Evolutionary conservation across 92 coral and sea anemone species (phyloP).

Genomic region (Muricea muricata): DNA sequence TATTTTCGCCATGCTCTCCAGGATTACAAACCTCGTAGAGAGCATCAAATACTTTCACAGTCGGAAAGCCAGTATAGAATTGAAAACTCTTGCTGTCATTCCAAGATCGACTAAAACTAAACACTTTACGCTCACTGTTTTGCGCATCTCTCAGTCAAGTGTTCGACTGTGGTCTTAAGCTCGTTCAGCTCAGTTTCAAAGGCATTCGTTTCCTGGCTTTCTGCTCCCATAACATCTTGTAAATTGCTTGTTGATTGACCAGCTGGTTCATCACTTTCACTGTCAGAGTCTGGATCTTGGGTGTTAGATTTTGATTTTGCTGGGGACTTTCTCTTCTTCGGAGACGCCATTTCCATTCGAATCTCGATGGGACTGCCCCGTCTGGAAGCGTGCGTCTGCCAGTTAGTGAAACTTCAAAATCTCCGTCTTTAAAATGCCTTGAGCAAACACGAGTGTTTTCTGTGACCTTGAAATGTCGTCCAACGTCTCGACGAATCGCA

Average conservation of each 20-base stretch:
- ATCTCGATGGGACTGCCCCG: constrained; percentile 57
- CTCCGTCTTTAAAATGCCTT: constrained; percentile 67
- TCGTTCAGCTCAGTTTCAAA: not conserved
- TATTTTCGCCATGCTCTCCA: constrained; percentile 70
- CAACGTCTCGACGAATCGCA: constrained; percentile 75
- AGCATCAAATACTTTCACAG: constrained; percentile 36
- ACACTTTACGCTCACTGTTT: not conserved
- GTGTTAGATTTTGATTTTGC: not conserved
- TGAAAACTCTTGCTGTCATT: not conserved
- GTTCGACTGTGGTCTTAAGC: not conserved
- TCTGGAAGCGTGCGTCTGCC: constrained; percentile 41
- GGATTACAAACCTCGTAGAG: constrained; percentile 53
- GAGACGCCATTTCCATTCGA: constrained; percentile 51
- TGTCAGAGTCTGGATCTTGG: not conserved
- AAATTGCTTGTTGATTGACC: not conserved
- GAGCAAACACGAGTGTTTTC: constrained; percentile 69
- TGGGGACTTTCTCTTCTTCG: constrained; percentile 40
- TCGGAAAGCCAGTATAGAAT: constrained; percentile 63
- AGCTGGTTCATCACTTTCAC: constrained; percentile 2
- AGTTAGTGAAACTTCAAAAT: constrained; percentile 46
- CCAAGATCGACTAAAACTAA: not conserved
- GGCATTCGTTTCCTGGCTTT: not conserved
- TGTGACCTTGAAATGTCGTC: constrained; percentile 56
- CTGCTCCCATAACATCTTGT: not conserved
- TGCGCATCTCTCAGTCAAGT: not conserved